Evolutionary conservation across 2,888 invertebrate genomes (phyloP).

Genomic region (Athripsodes cinereus): DNA sequence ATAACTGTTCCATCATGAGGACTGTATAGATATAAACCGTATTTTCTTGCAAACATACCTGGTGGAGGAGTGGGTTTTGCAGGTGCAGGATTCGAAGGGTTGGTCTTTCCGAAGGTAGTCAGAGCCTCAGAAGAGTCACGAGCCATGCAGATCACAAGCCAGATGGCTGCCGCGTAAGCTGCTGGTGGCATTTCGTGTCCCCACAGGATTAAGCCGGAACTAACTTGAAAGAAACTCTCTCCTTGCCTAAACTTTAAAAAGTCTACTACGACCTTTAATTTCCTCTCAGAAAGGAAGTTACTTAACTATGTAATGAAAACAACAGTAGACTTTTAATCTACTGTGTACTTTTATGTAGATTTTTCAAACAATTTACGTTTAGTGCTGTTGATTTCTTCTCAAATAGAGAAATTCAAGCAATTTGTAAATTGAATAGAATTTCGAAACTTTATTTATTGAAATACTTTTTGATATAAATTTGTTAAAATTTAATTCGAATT

Average conservation of each 20-base stretch:
- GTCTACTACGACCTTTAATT: too few relatives aligned
- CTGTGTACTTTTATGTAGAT: too few relatives aligned
- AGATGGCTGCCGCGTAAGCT: conserved; percentile 39
- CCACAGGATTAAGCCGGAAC: conserved; percentile 23
- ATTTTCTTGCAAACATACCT: conserved; percentile 42
- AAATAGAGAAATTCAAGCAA: too few relatives aligned
- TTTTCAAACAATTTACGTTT: too few relatives aligned
- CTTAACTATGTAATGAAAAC: too few relatives aligned
- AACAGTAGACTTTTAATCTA: too few relatives aligned
- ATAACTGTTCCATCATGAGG: too few relatives aligned
- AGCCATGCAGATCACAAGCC: conserved; percentile 41
- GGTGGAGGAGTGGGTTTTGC: conserved; percentile 52
- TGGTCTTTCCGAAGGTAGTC: conserved; percentile 65
- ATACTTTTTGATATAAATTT: too few relatives aligned
- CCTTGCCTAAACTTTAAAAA: neutral
- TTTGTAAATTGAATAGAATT: too few relatives aligned
- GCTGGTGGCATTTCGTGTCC: conserved; percentile 29
- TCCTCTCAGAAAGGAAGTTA: neutral
- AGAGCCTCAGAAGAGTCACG: conserved; percentile 55
- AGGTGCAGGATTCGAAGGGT: conserved; percentile 51
- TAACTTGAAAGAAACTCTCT: neutral
- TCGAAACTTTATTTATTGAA: too few relatives aligned
- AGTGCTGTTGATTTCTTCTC: too few relatives aligned
- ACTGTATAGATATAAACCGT: neutral
- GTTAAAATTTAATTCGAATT: too few relatives aligned